These are phyloP conservation scores for Tiliacea aurago DNA, from an alignment of 2,888 invertebrate genomes.

Conservation along the genomic window DNA sequence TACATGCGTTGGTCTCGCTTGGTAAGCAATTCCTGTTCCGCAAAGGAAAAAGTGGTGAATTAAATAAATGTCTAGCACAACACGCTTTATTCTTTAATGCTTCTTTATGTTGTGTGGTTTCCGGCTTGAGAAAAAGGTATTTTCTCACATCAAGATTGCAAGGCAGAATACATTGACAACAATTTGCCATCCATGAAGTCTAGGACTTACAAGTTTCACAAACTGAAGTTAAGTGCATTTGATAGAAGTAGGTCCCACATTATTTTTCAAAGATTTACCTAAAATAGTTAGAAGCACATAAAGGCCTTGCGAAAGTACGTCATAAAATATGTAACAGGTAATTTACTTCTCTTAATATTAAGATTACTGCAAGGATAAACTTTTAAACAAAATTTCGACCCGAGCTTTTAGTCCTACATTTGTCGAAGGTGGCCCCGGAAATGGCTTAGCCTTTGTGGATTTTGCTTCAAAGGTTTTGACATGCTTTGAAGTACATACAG, in stretches of 20 bases:
- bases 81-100: slow-evolving; percentile 22
- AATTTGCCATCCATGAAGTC: neutral
- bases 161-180: neutral
- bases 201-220: neutral
- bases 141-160: slow-evolving; percentile 8
- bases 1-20: slow-evolving; percentile 46
- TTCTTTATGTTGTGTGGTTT: slow-evolving; percentile 23
- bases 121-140: neutral
- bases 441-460: slow-evolving; percentile 33
- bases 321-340: too few relatives aligned
- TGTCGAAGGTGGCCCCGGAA: slow-evolving; percentile 16
- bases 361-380: neutral
- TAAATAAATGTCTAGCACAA: slow-evolving; percentile 44
- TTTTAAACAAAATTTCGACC: neutral
- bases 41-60: slow-evolving; percentile 40
- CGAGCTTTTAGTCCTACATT: neutral
- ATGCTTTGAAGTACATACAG: neutral
- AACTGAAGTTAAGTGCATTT: neutral
- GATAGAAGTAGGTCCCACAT: neutral
- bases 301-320: too few relatives aligned
- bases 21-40: slow-evolving; percentile 42
- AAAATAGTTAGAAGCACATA: neutral
- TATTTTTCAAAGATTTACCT: neutral
- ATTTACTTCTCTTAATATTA: neutral
- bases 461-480: slow-evolving; percentile 33